A percentile compares a stretch with the other conserved stretches of the same genome.
Evolutionary conservation across 64 coral and sea anemone genomes (phyloP).

Genomic region (Pocillopora verrucosa): DNA sequence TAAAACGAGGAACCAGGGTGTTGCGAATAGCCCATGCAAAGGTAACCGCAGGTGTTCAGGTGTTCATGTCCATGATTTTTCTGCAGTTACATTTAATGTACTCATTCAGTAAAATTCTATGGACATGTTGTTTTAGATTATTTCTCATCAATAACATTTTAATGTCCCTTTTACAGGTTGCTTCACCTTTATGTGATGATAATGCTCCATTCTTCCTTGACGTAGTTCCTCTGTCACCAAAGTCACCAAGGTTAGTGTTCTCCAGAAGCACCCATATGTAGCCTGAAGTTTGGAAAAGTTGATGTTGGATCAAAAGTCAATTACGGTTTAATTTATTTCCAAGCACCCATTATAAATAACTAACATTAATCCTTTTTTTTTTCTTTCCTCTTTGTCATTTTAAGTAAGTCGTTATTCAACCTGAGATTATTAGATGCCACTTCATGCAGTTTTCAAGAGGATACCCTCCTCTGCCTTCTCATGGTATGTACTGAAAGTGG

Average conservation of each 20-base stretch:
- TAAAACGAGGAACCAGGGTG: conserved; percentile 66
- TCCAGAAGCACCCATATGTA: too few species aligned
- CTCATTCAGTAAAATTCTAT: too few species aligned
- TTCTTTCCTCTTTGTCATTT: not conserved
- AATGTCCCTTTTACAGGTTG: conserved; percentile 47
- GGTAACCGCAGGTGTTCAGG: conserved; percentile 12
- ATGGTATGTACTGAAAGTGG: conserved; percentile 30
- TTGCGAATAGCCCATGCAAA: conserved; percentile 74
- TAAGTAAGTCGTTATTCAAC: conserved; percentile 51
- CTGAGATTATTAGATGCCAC: conserved; percentile 81
- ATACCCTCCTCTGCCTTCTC: conserved; percentile 61
- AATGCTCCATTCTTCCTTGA: conserved; percentile 59
- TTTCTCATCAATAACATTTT: not conserved
- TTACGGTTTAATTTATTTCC: too few species aligned
- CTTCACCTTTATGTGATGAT: conserved; percentile 74
- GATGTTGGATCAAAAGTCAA: too few species aligned
- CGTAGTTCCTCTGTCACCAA: conserved; percentile 68
- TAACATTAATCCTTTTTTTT: too few species aligned
- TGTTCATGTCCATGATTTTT: not conserved
- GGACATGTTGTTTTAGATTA: too few species aligned
- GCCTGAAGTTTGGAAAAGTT: too few species aligned
- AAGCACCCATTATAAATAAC: too few species aligned
- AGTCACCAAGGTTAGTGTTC: conserved; percentile 51
- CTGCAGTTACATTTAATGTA: not conserved
- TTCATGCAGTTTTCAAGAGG: conserved; percentile 70